Evolutionary conservation across 2,797 vertebrate genomes (phyloP).

Genomic region (Tragopan temminckii): DNA sequence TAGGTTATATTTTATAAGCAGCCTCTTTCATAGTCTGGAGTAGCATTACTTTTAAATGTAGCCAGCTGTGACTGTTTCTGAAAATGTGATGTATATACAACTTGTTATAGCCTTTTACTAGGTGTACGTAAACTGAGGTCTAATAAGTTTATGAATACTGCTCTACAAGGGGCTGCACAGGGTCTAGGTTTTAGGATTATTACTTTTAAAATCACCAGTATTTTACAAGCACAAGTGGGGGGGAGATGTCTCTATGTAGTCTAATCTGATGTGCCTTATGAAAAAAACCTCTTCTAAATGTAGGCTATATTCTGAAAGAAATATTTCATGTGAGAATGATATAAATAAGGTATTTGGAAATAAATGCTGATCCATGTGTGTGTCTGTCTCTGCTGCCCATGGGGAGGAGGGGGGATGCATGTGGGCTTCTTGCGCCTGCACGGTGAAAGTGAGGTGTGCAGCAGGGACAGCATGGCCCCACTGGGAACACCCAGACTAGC

Average conservation of each 20-base stretch:
- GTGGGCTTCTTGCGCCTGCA: accelerated
- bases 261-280: constrained; percentile 79
- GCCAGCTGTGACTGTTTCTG: constrained; percentile 65
- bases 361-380: constrained; percentile 68
- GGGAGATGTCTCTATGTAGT: constrained; percentile 54
- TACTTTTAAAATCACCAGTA: constrained; percentile 55
- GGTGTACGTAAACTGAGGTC: constrained; percentile 46
- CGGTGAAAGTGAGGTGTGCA: accelerated
- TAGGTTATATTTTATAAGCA: constrained; percentile 46
- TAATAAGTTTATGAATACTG: constrained; percentile 49
- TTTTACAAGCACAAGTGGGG: constrained; percentile 28
- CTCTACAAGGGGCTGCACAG: constrained; percentile 38
- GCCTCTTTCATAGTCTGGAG: constrained; percentile 54
- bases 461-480: background rate
- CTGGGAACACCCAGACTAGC: accelerated
- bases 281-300: constrained; percentile 38
- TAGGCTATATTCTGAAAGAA: constrained; percentile 63
- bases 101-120: constrained; percentile 54
- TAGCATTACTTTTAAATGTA: constrained; percentile 64
- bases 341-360: constrained; percentile 70
- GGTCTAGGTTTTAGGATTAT: constrained; percentile 63
- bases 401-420: accelerated
- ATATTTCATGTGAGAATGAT: constrained; percentile 69
- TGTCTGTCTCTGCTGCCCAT: constrained; percentile 18
- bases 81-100: constrained; percentile 53